phyloP scores from a whole-genome alignment of 2,888 invertebrate genomes.

The Colletes collaris region DNA sequence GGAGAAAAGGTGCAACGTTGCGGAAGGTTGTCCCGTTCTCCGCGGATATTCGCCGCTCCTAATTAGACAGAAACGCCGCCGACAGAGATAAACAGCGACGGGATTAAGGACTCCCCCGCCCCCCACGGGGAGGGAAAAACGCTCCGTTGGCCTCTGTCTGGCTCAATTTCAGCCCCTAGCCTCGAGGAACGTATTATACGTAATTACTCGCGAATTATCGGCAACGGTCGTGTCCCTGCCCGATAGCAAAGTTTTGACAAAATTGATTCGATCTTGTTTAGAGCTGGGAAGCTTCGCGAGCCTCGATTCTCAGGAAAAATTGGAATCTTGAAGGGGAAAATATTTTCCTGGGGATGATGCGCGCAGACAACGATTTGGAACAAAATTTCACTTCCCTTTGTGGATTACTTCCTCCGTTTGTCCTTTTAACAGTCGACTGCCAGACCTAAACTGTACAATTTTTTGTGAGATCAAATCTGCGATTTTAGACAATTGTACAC shows the following conservation, averaged over 20 bases:
- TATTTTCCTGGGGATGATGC: no score
- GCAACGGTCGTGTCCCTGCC: not conserved
- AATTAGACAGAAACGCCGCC: constrained; percentile 46
- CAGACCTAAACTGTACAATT: no score
- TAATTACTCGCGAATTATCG: constrained; percentile 39
- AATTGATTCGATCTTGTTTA: constrained; percentile 25
- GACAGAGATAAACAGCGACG: constrained; percentile 49
- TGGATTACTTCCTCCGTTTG: no score
- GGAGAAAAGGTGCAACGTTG: constrained; percentile 40
- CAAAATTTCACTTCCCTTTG: no score
- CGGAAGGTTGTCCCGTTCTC: constrained; percentile 3
- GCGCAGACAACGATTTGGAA: no score
- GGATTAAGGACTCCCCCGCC: constrained; percentile 46
- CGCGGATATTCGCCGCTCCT: constrained; percentile 25
- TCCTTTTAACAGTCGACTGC: no score
- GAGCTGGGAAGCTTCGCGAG: not conserved
- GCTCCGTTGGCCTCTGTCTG: constrained; percentile 1
- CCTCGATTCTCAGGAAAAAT: no score
- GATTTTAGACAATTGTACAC: no score
- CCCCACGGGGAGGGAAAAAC: constrained; percentile 21
- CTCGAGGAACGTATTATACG: not conserved
- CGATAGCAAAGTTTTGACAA: constrained; percentile 15
- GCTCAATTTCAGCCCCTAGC: constrained; percentile 25
- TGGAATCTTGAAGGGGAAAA: no score
- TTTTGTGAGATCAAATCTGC: no score